These are phyloP conservation scores for Drosophila nebulosa DNA, from an alignment of 1,140 invertebrate genomes.

Conservation along the genomic window DNA sequence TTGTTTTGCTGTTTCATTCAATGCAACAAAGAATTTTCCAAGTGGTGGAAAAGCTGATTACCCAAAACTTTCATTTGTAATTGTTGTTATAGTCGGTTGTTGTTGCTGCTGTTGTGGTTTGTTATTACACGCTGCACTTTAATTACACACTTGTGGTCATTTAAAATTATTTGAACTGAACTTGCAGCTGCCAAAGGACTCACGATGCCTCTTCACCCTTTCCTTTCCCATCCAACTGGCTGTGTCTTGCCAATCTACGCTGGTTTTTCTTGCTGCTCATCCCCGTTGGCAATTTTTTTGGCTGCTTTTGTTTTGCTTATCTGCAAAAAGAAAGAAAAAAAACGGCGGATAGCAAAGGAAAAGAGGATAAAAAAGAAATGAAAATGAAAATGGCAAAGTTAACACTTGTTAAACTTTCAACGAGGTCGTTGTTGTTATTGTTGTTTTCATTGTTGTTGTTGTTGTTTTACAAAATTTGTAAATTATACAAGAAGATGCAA, in stretches of 20 bases:
- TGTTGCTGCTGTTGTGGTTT: conserved; percentile 46
- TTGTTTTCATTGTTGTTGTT: background rate
- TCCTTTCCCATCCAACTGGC: background rate
- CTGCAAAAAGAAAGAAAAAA: conserved; percentile 65
- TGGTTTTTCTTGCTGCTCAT: conserved; percentile 34
- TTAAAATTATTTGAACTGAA: conserved; percentile 74
- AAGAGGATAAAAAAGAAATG: conserved; percentile 41
- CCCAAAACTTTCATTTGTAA: conserved; percentile 54
- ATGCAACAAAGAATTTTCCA: conserved; percentile 25
- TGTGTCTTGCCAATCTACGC: background rate
- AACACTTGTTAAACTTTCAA: conserved; percentile 78
- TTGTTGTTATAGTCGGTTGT: conserved; percentile 23
- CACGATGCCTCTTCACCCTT: conserved; percentile 2
- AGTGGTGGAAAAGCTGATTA: conserved; percentile 54
- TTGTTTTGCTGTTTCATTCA: conserved; percentile 3
- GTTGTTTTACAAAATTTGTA: conserved; percentile 53
- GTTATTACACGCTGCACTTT: conserved; percentile 73
- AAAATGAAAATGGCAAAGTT: conserved; percentile 76
- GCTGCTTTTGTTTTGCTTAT: conserved; percentile 60
- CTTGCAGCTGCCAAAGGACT: conserved; percentile 58
- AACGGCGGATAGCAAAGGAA: conserved; percentile 24
- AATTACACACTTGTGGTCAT: conserved; percentile 77
- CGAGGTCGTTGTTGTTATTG: conserved; percentile 39
- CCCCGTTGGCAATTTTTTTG: conserved; percentile 31
- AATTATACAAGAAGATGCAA: conserved; percentile 57